These are phyloP conservation scores for Grus americana DNA, from an alignment of 2,113 vertebrate species.

Conservation along the genomic window DNA sequence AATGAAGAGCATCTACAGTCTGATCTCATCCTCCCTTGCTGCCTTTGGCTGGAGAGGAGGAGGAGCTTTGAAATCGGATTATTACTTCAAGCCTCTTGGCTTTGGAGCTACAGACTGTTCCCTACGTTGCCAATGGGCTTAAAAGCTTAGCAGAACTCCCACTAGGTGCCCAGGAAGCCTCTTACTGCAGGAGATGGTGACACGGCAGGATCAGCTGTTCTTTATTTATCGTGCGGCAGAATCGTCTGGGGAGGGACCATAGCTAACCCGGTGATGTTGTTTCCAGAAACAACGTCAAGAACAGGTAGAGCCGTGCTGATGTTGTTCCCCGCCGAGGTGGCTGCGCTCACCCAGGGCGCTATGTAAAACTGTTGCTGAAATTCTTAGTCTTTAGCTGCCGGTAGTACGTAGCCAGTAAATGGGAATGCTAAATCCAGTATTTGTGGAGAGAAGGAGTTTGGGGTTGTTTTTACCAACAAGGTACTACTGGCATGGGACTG, in stretches of 20 bases:
- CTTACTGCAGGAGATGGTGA: slow-evolving; percentile 63
- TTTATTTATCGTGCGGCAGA: slow-evolving; percentile 50
- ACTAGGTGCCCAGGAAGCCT: slow-evolving; percentile 72
- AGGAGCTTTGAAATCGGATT: slow-evolving; percentile 71
- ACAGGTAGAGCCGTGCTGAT: background rate
- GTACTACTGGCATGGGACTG: background rate
- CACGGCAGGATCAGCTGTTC: slow-evolving; percentile 70
- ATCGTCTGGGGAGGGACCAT: slow-evolving; percentile 9
- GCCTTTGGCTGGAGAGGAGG: slow-evolving; percentile 60
- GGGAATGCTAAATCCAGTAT: background rate
- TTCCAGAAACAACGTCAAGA: slow-evolving; percentile 24
- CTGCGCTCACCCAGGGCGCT: background rate
- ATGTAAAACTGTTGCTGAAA: background rate
- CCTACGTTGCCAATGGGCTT: slow-evolving; percentile 70
- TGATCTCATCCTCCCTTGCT: slow-evolving; percentile 67
- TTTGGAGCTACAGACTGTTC: slow-evolving; percentile 70
- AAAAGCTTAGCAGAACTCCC: slow-evolving; percentile 73
- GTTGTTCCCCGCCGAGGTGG: background rate
- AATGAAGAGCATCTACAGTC: slow-evolving; percentile 65
- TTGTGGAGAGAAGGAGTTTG: background rate
- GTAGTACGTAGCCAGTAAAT: background rate
- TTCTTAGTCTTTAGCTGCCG: background rate
- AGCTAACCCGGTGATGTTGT: background rate
- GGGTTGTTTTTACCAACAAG: background rate
- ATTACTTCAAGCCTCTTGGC: slow-evolving; percentile 68